Evolutionary conservation across 2,888 invertebrate genomes (phyloP).

Genomic region (Drosophila engyochracea): DNA sequence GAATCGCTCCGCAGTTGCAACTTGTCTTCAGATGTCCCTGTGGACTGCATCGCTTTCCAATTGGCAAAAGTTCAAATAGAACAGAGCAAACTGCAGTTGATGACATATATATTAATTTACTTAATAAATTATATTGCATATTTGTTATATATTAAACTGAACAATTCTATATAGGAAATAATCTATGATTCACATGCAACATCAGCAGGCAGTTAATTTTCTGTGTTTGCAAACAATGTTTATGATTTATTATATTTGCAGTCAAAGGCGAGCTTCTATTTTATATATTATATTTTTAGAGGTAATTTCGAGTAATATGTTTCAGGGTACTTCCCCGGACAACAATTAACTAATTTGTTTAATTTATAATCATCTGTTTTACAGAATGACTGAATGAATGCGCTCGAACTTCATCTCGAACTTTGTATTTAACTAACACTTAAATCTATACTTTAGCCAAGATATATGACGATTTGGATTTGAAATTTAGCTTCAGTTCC

Average conservation of each 20-base stretch:
- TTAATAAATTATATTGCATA: neutral
- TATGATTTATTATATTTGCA: neutral
- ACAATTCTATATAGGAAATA: neutral
- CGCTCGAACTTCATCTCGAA: no score
- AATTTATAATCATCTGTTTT: neutral
- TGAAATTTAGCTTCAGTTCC: neutral
- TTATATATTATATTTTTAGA: no score
- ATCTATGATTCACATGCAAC: neutral
- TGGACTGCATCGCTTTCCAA: neutral
- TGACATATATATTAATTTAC: no score
- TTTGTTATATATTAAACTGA: neutral
- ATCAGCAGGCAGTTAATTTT: neutral
- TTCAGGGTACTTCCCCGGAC: neutral
- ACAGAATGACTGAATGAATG: neutral
- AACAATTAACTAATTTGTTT: neutral
- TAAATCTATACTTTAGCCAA: neutral
- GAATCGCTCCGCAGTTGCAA: neutral
- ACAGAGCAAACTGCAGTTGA: no score
- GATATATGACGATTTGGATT: neutral
- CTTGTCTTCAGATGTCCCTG: neutral
- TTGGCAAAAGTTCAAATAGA: neutral
- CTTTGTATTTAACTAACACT: neutral
- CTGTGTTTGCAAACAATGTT: neutral
- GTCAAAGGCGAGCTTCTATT: neutral
- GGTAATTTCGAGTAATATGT: neutral